Percentiles rank a stretch among this genome's conserved stretches.
These are phyloP conservation scores for Xestia c-nigrum DNA, from an alignment of 2,888 invertebrate species.

Conservation along the genomic window DNA sequence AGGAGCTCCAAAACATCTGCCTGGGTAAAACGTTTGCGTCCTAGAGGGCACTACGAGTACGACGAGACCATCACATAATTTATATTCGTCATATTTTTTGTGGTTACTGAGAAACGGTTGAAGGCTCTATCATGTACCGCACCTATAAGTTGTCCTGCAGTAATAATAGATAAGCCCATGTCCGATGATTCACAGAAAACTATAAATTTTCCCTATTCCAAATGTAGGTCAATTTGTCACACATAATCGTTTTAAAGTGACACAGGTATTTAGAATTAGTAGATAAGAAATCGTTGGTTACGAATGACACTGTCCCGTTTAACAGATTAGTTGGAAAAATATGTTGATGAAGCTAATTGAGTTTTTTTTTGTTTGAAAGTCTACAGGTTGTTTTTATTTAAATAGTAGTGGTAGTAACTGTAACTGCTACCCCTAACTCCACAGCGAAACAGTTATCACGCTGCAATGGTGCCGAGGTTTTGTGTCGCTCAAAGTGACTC, in stretches of 20 bases:
- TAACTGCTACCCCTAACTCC: not conserved
- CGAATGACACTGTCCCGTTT: constrained; percentile 36
- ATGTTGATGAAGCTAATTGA: constrained; percentile 41
- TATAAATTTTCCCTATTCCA: constrained; percentile 20
- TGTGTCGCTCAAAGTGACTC: not conserved
- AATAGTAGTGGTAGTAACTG: not conserved
- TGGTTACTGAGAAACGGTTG: constrained; percentile 18
- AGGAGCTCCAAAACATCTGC: not conserved
- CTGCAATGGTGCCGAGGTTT: not conserved
- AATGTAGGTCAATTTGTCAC: constrained; percentile 30
- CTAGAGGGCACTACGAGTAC: too few species aligned
- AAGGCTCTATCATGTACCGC: not conserved
- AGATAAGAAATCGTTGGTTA: constrained; percentile 41
- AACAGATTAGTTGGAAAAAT: constrained; percentile 39
- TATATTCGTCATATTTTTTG: constrained; percentile 14
- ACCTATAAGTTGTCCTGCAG: not conserved
- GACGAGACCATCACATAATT: not conserved
- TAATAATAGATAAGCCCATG: not conserved
- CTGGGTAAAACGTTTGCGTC: not conserved
- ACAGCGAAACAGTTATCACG: not conserved
- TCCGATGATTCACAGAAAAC: constrained; percentile 22
- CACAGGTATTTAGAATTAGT: constrained; percentile 32
- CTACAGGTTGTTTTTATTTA: constrained; percentile 47
- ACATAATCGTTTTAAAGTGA: constrained; percentile 1
- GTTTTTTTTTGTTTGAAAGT: constrained; percentile 20